phyloP scores from a whole-genome alignment of 2,888 invertebrate species.

The Hypsopygia costalis region DNA sequence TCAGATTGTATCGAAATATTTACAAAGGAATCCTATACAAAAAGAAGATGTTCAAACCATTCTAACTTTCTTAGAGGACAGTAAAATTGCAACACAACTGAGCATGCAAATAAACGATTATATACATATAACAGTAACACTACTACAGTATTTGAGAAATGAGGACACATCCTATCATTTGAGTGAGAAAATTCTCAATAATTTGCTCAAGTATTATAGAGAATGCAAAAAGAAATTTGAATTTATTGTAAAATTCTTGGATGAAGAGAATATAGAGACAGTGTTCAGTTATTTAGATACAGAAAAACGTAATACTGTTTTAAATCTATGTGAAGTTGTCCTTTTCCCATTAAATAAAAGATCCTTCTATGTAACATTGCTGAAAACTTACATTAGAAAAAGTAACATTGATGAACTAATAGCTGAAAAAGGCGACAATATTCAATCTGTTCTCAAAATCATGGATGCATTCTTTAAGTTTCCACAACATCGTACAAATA shows the following conservation, averaged over 20 bases:
- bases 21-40: constrained; percentile 46
- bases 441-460: constrained; percentile 65
- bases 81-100: constrained; percentile 49
- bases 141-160: constrained; percentile 45
- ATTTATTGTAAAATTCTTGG: constrained; percentile 53
- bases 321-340: constrained; percentile 49
- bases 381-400: constrained; percentile 59
- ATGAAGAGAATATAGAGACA: constrained; percentile 56
- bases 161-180: constrained; percentile 24
- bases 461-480: constrained; percentile 62
- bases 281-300: constrained; percentile 54
- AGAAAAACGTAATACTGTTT: constrained; percentile 35
- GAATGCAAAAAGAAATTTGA: constrained; percentile 65
- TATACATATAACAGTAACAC: constrained; percentile 41
- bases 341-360: constrained; percentile 60
- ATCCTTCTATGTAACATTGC: constrained; percentile 50
- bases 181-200: constrained; percentile 42
- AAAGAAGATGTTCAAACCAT: constrained; percentile 41
- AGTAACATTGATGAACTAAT: constrained; percentile 58
- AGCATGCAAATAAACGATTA: constrained; percentile 48
- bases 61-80: constrained; percentile 52
- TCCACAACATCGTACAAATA: constrained; percentile 43
- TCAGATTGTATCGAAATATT: constrained; percentile 58
- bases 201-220: constrained; percentile 50
- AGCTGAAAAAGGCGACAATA: constrained; percentile 64